A percentile compares a stretch with the other conserved stretches of the same genome.
Conservation (phyloP, 2,113 vertebrate genomes). For the cattle (Bos taurus) region DNA sequence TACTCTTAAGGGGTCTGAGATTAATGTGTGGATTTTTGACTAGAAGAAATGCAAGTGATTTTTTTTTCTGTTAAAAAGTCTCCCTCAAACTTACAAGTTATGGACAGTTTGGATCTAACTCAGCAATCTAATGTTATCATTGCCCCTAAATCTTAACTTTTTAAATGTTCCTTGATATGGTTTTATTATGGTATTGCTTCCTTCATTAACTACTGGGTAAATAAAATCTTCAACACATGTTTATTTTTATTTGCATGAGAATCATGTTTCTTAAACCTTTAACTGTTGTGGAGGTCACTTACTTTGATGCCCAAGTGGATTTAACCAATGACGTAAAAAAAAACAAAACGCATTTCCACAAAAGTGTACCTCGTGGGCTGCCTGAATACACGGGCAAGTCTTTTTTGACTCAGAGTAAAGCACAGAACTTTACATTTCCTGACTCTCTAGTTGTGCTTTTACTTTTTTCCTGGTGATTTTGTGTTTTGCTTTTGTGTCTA, state of each 20-base stretch:
- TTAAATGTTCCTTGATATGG: background rate
- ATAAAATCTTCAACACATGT: background rate
- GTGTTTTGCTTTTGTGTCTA: background rate
- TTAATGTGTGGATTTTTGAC: background rate
- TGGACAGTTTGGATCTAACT: background rate
- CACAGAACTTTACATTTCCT: background rate
- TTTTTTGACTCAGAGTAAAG: background rate
- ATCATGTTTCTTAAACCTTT: background rate
- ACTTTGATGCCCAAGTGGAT: background rate
- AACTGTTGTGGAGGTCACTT: background rate
- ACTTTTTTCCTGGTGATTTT: background rate
- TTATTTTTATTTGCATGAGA: background rate
- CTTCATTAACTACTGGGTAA: background rate
- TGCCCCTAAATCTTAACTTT: background rate
- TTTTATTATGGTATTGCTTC: background rate
- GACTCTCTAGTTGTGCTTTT: background rate
- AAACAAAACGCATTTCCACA: background rate
- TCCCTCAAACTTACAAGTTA: background rate
- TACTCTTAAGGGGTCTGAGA: background rate
- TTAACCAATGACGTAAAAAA: background rate
- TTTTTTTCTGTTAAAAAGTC: background rate
- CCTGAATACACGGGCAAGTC: accelerated
- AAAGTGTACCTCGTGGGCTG: background rate
- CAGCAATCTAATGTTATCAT: background rate
- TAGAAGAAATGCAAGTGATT: background rate